These are phyloP conservation scores for Ellobius talpinus DNA, from an alignment of 2,113 vertebrate genomes.

Conservation along the genomic window DNA sequence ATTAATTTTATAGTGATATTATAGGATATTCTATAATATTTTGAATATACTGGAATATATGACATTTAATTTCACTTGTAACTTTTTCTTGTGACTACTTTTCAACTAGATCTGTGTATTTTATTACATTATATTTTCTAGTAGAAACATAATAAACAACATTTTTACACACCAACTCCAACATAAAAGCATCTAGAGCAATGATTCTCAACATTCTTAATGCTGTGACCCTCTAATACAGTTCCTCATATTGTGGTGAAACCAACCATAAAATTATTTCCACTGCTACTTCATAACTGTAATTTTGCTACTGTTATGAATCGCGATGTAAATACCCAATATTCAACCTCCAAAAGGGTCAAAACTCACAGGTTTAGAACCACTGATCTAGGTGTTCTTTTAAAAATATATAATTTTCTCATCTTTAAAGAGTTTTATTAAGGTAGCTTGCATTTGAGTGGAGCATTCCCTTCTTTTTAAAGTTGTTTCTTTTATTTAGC, in stretches of 20 bases:
- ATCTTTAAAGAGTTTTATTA: not conserved
- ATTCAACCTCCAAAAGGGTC: not conserved
- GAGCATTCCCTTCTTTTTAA: not conserved
- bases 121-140: conserved; percentile 3
- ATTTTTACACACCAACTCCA: not conserved
- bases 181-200: not conserved
- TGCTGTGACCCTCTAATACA: not conserved
- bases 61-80: conserved; percentile 54
- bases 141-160: conserved; percentile 1
- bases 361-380: not conserved
- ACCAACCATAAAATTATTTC: not conserved
- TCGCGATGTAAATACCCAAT: not conserved
- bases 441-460: not conserved
- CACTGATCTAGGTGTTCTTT: not conserved
- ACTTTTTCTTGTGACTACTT: not conserved
- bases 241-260: not conserved
- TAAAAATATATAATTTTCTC: not conserved
- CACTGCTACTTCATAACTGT: not conserved
- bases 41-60: not conserved
- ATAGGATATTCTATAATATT: conserved; percentile 2
- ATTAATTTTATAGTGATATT: conserved; percentile 26
- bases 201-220: not conserved
- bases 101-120: conserved; percentile 38
- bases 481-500: not conserved
- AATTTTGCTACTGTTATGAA: not conserved